These are phyloP conservation scores for Seriola quinqueradiata DNA, from an alignment of 2,113 vertebrate species.

Conservation along the genomic window DNA sequence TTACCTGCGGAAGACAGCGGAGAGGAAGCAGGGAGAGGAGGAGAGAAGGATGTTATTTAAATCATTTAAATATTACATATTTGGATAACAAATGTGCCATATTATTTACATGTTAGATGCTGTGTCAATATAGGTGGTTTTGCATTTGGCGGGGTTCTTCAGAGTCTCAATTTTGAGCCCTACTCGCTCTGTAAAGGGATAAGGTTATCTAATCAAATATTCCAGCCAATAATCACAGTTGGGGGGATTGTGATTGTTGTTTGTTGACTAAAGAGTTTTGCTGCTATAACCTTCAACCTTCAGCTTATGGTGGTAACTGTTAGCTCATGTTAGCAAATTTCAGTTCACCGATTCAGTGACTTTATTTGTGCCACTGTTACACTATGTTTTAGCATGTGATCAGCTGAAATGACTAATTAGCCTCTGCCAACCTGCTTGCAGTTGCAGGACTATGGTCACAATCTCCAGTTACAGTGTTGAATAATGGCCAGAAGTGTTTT, in stretches of 20 bases:
- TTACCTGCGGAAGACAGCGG: conserved; percentile 88
- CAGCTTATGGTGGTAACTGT: not conserved
- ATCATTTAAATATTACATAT: not conserved
- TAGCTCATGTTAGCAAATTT: not conserved
- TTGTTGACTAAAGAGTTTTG: not conserved
- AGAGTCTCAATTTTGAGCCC: not conserved
- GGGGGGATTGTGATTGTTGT: not conserved
- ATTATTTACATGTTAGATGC: not conserved
- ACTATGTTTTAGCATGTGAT: not conserved
- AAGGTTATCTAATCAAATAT: not conserved
- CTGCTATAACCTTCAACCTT: not conserved
- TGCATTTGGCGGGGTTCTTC: not conserved
- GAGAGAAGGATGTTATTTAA: not conserved
- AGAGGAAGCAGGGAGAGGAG: conserved; percentile 5
- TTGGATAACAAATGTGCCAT: conserved; percentile 13
- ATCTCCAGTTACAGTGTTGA: too few relatives aligned
- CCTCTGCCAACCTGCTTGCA: too few relatives aligned
- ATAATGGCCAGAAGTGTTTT: too few relatives aligned
- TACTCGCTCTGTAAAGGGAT: not conserved
- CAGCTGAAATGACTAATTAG: too few relatives aligned
- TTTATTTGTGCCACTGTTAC: too few relatives aligned
- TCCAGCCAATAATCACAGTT: not conserved
- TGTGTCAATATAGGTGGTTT: not conserved
- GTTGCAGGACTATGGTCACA: too few relatives aligned
- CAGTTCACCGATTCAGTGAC: not conserved